Percentiles rank a stretch among this genome's conserved stretches.
Evolutionary conservation across 2,797 vertebrate species (phyloP).

Genomic region (Diglossa cyanea): DNA sequence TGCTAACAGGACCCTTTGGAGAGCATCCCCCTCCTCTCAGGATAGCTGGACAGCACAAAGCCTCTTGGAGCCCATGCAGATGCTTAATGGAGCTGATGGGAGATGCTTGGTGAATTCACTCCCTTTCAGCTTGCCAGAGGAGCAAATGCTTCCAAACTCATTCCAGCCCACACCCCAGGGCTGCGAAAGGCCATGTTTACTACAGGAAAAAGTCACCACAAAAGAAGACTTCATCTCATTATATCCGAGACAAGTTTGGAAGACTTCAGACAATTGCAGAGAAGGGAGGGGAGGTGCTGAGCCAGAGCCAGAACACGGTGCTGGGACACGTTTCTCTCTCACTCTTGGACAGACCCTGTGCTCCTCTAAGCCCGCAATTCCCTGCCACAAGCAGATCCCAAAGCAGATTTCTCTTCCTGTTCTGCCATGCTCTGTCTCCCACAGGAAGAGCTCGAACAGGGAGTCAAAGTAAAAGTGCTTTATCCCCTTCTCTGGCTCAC

Average conservation of each 20-base stretch:
- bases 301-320: background rate
- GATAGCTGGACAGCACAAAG: background rate
- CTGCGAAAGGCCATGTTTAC: constrained; percentile 41
- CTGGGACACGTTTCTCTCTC: background rate
- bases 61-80: background rate
- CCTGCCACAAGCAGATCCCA: background rate
- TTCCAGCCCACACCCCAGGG: constrained; percentile 13
- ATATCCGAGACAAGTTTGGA: background rate
- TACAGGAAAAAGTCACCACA: constrained; percentile 41
- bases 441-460: background rate
- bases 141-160: constrained; percentile 20
- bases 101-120: constrained; percentile 8
- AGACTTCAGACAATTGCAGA: background rate
- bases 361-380: background rate
- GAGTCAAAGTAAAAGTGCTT: background rate
- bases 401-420: background rate
- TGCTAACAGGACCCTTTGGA: background rate
- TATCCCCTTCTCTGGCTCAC: background rate
- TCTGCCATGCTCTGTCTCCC: background rate
- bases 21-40: background rate
- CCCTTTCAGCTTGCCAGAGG: constrained; percentile 28
- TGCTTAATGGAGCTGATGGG: constrained; percentile 37
- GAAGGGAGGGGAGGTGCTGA: background rate
- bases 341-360: background rate
- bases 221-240: constrained; percentile 40